Conservation (phyloP, 2,797 vertebrate genomes). For the Falco naumanni region DNA sequence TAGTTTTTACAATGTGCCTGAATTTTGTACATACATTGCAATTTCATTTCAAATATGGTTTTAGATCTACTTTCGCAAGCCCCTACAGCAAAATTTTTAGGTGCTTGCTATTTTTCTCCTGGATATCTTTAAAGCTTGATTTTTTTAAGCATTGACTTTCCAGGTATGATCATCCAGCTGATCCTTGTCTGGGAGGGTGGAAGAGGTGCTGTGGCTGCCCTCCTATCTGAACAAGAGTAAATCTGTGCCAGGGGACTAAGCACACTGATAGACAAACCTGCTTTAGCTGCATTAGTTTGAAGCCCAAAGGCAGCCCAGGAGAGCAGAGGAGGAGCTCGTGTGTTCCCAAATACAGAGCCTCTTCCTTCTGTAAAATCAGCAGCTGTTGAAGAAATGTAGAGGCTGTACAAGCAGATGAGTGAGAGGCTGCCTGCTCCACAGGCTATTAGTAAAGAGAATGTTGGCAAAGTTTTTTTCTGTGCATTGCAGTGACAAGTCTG, state of each 20-base stretch:
- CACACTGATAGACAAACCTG: not conserved
- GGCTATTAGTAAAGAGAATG: not conserved
- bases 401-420: not conserved
- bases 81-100: not conserved
- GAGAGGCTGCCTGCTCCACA: not conserved
- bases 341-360: not conserved
- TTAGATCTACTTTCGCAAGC: not conserved
- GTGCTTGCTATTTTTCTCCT: not conserved
- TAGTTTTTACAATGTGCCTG: constrained; percentile 15
- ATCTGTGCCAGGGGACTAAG: not conserved
- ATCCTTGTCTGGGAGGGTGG: not conserved
- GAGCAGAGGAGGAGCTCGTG: not conserved
- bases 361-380: not conserved
- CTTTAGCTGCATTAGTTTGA: not conserved
- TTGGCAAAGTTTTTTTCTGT: not conserved
- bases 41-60: not conserved
- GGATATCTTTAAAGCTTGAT: not conserved
- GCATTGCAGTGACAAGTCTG: not conserved
- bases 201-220: not conserved
- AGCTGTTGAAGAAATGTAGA: not conserved
- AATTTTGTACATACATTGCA: not conserved
- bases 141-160: not conserved
- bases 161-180: not conserved
- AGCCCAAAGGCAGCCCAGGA: not conserved
- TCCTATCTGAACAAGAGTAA: not conserved